phyloP scores from a whole-genome alignment of 2,797 vertebrate species.

The Tiaroga cobitis region DNA sequence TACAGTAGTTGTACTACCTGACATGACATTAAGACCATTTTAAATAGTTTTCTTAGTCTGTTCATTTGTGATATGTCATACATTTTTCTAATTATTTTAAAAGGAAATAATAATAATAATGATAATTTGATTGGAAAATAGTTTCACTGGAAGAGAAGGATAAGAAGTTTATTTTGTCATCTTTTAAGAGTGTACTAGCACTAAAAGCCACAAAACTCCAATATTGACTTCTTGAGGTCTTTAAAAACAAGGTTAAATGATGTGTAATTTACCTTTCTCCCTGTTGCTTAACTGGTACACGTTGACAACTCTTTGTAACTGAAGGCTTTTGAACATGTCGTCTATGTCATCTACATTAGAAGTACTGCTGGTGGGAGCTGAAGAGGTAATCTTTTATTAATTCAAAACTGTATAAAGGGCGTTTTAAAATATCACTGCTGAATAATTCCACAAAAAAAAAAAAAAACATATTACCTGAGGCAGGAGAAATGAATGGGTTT shows the following conservation, averaged over 20 bases:
- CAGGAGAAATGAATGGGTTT: constrained; percentile 60
- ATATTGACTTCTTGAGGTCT: no score
- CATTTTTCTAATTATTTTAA: no score
- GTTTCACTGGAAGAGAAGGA: no score
- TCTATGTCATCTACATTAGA: constrained; percentile 56
- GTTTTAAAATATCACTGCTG: not conserved
- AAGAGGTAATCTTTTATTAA: not conserved
- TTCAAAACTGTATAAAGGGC: not conserved
- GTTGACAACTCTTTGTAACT: constrained; percentile 59
- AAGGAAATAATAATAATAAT: no score
- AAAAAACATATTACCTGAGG: constrained; percentile 59
- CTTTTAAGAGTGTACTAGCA: not conserved
- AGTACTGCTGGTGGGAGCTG: constrained; percentile 51
- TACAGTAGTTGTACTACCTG: no score
- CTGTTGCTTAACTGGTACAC: constrained; percentile 55
- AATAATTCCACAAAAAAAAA: not conserved
- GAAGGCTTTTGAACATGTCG: constrained; percentile 65
- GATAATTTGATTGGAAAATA: no score
- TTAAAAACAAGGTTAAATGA: not conserved
- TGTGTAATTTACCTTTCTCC: constrained; percentile 49
- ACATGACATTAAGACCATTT: no score
- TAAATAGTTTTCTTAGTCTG: no score
- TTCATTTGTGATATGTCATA: no score
- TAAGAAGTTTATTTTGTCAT: not conserved
- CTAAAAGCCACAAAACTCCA: not conserved